A percentile compares a stretch with the other conserved stretches of the same genome.
Conservation (phyloP, 2,113 vertebrate genomes). For the Triplophysa tibetana region DNA sequence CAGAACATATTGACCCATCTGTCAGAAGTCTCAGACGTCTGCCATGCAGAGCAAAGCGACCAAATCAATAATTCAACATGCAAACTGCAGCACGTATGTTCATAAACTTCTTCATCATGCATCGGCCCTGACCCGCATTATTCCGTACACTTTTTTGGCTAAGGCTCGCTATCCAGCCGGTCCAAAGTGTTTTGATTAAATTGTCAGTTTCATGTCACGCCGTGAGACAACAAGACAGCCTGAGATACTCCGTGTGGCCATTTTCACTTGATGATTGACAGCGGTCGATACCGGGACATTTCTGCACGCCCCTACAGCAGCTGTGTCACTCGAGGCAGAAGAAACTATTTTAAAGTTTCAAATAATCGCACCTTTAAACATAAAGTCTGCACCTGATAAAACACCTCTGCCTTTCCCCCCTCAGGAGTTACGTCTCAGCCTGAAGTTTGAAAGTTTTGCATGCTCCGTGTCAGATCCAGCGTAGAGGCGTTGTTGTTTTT, state of each 20-base stretch:
- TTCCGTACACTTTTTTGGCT: not conserved
- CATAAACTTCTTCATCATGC: constrained; percentile 22
- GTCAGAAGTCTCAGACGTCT: constrained; percentile 30
- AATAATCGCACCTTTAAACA: constrained; percentile 15
- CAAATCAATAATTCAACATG: constrained; percentile 31
- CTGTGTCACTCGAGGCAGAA: not conserved
- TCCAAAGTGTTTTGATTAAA: constrained; percentile 20
- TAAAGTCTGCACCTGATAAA: constrained; percentile 5
- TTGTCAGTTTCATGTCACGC: constrained; percentile 5
- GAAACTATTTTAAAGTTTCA: not conserved
- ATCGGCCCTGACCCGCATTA: not conserved
- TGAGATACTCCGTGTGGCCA: not conserved
- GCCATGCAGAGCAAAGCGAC: constrained; percentile 25
- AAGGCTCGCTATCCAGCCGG: not conserved
- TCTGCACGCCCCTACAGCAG: constrained; percentile 1
- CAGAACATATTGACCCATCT: constrained; percentile 25
- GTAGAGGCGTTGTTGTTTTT: constrained; percentile 6
- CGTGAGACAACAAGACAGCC: not conserved
- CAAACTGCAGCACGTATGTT: constrained; percentile 22
- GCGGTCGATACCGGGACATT: not conserved
- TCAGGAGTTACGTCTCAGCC: constrained; percentile 3
- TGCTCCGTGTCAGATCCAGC: not conserved
- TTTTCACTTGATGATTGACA: not conserved
- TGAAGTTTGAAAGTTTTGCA: not conserved
- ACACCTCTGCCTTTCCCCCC: not conserved